Conservation (phyloP, 1,140 invertebrate genomes). For the Cheumatopsyche charites region DNA sequence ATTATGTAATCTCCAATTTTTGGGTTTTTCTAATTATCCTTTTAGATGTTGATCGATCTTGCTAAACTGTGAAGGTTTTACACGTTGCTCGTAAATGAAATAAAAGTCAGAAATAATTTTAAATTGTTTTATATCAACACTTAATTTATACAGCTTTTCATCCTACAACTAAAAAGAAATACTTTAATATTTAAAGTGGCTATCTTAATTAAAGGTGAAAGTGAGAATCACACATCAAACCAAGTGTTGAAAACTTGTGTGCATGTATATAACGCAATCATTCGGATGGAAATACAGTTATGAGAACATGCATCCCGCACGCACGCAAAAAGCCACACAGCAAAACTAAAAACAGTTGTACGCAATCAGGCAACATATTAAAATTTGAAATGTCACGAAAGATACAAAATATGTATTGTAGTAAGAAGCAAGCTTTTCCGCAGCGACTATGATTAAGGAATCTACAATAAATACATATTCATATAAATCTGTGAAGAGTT, state of each 20-base stretch:
- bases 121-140: slow-evolving; percentile 50
- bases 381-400: slow-evolving; percentile 37
- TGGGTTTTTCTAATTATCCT: too few relatives aligned
- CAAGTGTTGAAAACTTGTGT: slow-evolving; percentile 42
- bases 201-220: slow-evolving; percentile 47
- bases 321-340: slow-evolving; percentile 47
- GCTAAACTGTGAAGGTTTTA: too few relatives aligned
- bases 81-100: too few relatives aligned
- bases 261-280: slow-evolving; percentile 23
- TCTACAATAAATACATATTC: slow-evolving; percentile 8
- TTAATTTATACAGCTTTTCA: slow-evolving; percentile 48
- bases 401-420: slow-evolving; percentile 30
- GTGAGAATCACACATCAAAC: slow-evolving; percentile 44
- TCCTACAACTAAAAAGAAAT: slow-evolving; percentile 49
- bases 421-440: slow-evolving; percentile 33
- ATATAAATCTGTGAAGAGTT: slow-evolving; percentile 30
- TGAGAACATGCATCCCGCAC: slow-evolving; percentile 27
- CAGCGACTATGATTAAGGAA: background rate
- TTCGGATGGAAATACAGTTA: slow-evolving; percentile 23
- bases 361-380: slow-evolving; percentile 43
- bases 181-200: slow-evolving; percentile 41
- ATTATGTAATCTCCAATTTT: too few relatives aligned
- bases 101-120: slow-evolving; percentile 30
- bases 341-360: slow-evolving; percentile 45
- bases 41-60: too few relatives aligned